These are phyloP conservation scores for Tautogolabrus adspersus DNA, from an alignment of 2,113 vertebrate genomes.

Conservation along the genomic window DNA sequence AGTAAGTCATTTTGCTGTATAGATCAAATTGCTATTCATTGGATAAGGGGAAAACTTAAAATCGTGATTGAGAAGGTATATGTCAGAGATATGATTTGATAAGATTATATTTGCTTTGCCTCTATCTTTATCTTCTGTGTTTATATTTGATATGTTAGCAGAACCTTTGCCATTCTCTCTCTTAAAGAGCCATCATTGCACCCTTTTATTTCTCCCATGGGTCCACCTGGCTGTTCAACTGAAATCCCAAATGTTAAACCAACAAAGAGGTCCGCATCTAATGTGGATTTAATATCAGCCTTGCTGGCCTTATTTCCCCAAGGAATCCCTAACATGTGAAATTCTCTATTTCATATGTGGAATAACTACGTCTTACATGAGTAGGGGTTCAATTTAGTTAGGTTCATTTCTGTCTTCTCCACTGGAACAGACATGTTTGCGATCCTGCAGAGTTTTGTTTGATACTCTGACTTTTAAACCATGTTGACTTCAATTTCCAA, in stretches of 20 bases:
- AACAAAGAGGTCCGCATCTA: slow-evolving; percentile 20
- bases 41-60: too few relatives aligned
- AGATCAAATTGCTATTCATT: too few relatives aligned
- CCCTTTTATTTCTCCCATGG: background rate
- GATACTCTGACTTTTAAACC: too few relatives aligned
- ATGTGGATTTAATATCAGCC: slow-evolving; percentile 26
- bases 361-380: background rate
- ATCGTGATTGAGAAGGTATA: too few relatives aligned
- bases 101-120: too few relatives aligned
- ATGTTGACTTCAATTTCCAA: too few relatives aligned
- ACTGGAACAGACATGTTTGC: too few relatives aligned
- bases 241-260: slow-evolving; percentile 40
- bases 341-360: slow-evolving; percentile 16
- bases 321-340: slow-evolving; percentile 2
- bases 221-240: background rate
- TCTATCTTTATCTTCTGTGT: background rate
- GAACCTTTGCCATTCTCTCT: background rate
- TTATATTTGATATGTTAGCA: background rate
- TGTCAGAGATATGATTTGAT: too few relatives aligned
- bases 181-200: background rate
- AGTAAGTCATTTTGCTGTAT: too few relatives aligned
- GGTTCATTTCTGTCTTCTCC: too few relatives aligned
- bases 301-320: slow-evolving; percentile 22
- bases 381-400: background rate
- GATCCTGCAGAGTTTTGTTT: too few relatives aligned